Evolutionary conservation across 2,113 vertebrate species (phyloP).

Genomic region (Elephantulus edwardii): DNA sequence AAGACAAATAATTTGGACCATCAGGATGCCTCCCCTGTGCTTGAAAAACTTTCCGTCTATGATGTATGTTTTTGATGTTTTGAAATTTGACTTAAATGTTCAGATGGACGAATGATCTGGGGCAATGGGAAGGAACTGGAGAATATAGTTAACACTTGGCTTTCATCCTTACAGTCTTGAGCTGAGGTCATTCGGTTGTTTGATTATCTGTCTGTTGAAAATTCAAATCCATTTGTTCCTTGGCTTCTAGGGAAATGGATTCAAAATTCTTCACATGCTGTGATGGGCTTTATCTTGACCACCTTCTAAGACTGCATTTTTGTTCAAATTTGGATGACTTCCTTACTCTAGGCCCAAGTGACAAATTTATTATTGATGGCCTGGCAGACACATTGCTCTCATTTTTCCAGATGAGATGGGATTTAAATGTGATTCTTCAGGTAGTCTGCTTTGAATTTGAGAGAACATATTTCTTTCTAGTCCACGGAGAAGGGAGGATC

Average conservation of each 20-base stretch:
- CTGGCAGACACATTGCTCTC: constrained; percentile 39
- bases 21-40: background rate
- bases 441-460: constrained; percentile 60
- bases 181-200: constrained; percentile 30
- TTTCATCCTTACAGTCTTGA: constrained; percentile 21
- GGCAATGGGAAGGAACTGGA: background rate
- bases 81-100: constrained; percentile 12
- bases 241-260: constrained; percentile 9
- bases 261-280: constrained; percentile 10
- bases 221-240: constrained; percentile 20
- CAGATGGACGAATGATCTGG: background rate
- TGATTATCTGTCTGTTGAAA: constrained; percentile 60
- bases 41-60: background rate
- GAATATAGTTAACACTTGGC: background rate
- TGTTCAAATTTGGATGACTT: constrained; percentile 54
- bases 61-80: background rate
- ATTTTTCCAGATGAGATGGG: constrained; percentile 46
- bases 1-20: background rate
- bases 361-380: constrained; percentile 1
- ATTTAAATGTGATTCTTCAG: constrained; percentile 50
- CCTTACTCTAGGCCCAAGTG: background rate
- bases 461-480: background rate
- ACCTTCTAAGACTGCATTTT: constrained; percentile 34
- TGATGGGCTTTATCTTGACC: background rate
- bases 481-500: background rate